Conservation (phyloP, 1,140 invertebrate genomes). For the Tachypleus tridentatus region DNA sequence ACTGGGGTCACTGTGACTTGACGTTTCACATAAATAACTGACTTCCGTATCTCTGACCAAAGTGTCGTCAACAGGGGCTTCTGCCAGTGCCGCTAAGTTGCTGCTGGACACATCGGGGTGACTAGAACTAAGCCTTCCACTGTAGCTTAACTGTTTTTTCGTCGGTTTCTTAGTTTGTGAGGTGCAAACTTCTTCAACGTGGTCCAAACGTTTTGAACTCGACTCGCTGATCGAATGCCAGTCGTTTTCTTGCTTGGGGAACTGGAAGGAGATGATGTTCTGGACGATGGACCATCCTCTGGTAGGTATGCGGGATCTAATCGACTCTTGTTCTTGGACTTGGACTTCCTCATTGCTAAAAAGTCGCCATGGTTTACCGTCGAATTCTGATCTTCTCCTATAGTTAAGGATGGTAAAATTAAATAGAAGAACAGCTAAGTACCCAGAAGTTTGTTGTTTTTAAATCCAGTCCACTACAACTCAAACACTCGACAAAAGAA, state of each 20-base stretch:
- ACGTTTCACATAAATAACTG: constrained; percentile 53
- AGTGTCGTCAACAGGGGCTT: constrained; percentile 36
- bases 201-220: not conserved
- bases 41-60: constrained; percentile 47
- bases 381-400: too few species aligned
- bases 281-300: too few species aligned
- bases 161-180: not conserved
- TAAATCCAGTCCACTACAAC: too few species aligned
- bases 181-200: not conserved
- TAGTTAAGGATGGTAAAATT: too few species aligned
- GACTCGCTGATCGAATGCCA: not conserved
- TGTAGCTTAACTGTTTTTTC: constrained; percentile 1
- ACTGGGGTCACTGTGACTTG: constrained; percentile 44
- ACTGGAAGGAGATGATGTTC: too few species aligned
- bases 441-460: too few species aligned
- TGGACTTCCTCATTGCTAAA: too few species aligned
- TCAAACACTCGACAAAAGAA: too few species aligned
- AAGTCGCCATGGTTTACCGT: too few species aligned
- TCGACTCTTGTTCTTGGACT: too few species aligned
- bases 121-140: constrained; percentile 23
- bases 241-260: not conserved
- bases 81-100: constrained; percentile 35
- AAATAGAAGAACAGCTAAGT: too few species aligned
- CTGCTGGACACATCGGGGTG: constrained; percentile 30
- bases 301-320: too few species aligned